These are phyloP conservation scores for Copidosoma floridanum DNA, from an alignment of 1,140 invertebrate species.

Conservation along the genomic window DNA sequence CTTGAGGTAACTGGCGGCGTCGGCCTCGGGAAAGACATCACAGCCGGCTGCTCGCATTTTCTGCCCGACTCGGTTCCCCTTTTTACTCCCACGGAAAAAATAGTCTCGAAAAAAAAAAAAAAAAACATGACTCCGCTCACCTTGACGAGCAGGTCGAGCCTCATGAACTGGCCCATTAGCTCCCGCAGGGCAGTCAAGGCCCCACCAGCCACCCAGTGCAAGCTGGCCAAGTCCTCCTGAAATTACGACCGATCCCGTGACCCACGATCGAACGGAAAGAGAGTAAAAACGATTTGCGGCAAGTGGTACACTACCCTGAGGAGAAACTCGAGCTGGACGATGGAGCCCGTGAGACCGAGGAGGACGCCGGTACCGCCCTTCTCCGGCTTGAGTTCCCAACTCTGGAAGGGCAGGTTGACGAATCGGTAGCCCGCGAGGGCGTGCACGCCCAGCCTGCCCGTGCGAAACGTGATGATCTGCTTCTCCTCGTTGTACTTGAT, in stretches of 20 bases:
- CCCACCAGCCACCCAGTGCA: constrained; percentile 62
- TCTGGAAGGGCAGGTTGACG: constrained; percentile 80
- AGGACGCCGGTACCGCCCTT: constrained; percentile 56
- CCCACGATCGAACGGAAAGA: background rate
- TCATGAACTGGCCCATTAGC: constrained; percentile 59
- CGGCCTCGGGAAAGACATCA: constrained; percentile 85
- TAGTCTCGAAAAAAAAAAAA: background rate
- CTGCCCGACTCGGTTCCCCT: constrained; percentile 61
- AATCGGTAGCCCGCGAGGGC: constrained; percentile 73
- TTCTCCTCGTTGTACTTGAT: constrained; percentile 83
- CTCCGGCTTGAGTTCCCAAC: constrained; percentile 78
- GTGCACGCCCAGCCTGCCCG: constrained; percentile 71
- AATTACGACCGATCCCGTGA: background rate
- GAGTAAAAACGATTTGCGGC: background rate
- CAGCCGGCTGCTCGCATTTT: constrained; percentile 73
- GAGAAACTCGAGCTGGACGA: constrained; percentile 69
- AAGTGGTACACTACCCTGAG: constrained; percentile 52
- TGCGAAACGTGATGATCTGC: constrained; percentile 71
- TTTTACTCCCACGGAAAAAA: background rate
- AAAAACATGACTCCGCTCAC: constrained; percentile 42
- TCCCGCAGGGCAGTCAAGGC: constrained; percentile 57
- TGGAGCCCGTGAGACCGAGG: constrained; percentile 65
- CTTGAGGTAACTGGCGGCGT: constrained; percentile 81
- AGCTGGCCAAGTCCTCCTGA: constrained; percentile 58
- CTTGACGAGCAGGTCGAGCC: constrained; percentile 55